These are phyloP conservation scores for Arenaria interpres DNA, from an alignment of 2,113 vertebrate species.

Conservation along the genomic window DNA sequence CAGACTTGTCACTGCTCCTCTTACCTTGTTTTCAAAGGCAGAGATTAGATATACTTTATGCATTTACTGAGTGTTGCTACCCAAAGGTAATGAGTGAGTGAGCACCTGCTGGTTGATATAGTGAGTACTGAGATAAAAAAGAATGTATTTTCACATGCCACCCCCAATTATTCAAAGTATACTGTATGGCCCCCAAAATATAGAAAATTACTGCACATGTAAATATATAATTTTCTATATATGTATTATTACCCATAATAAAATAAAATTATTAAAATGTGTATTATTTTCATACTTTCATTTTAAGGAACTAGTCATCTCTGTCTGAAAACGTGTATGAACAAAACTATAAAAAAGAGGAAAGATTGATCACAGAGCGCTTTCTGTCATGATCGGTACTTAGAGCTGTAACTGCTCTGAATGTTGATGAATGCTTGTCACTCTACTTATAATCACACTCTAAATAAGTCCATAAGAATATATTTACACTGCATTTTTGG, in stretches of 20 bases:
- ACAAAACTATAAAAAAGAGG: background rate
- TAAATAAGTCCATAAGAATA: background rate
- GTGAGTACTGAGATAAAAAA: background rate
- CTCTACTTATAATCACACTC: background rate
- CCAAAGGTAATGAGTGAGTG: background rate
- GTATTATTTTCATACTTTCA: background rate
- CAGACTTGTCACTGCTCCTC: background rate
- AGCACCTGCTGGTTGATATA: background rate
- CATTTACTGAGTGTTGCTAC: background rate
- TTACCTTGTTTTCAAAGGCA: background rate
- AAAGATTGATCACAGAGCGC: background rate
- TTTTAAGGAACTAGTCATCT: background rate
- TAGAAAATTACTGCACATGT: background rate
- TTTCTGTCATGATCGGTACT: background rate
- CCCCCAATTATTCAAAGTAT: background rate
- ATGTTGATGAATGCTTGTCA: background rate
- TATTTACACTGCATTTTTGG: background rate
- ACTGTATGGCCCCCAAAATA: background rate
- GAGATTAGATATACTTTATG: background rate
- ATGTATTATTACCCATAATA: background rate
- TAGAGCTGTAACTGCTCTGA: background rate
- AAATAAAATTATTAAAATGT: background rate
- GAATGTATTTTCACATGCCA: fast-evolving
- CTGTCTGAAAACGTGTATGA: background rate
- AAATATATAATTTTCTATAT: background rate